These are phyloP conservation scores for Hypena proboscidalis DNA, from an alignment of 2,888 invertebrate genomes.

Conservation along the genomic window DNA sequence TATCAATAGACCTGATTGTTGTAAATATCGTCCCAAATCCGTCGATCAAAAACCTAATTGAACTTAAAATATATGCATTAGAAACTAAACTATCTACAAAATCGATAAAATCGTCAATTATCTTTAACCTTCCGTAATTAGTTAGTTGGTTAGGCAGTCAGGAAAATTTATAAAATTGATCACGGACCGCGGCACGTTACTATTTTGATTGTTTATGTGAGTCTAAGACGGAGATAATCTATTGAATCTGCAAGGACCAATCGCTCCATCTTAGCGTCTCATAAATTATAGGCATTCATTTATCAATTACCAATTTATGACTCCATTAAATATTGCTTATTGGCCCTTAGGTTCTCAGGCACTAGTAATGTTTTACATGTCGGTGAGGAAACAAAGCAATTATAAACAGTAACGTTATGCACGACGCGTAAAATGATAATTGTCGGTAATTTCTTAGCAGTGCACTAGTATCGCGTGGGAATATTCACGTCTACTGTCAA, in stretches of 20 bases:
- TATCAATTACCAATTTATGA: no score
- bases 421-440: conserved; percentile 41
- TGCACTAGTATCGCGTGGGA: conserved; percentile 32
- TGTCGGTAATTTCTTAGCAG: conserved; percentile 30
- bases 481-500: conserved; percentile 21
- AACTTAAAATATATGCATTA: neutral
- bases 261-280: no score
- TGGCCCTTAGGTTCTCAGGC: conserved; percentile 3
- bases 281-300: no score
- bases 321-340: neutral
- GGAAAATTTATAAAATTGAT: conserved; percentile 16
- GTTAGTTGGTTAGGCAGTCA: conserved; percentile 25
- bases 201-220: no score
- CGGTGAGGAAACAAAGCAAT: conserved; percentile 35
- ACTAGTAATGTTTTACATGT: conserved; percentile 4
- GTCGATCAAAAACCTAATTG: no score
- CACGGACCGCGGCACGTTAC: conserved; percentile 2
- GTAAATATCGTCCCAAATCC: no score
- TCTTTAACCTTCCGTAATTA: conserved; percentile 24
- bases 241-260: neutral
- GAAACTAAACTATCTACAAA: neutral
- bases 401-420: conserved; percentile 25
- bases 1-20: no score
- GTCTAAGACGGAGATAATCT: neutral
- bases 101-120: conserved; percentile 17